These are phyloP conservation scores for Erebia aethiops DNA, from an alignment of 2,888 invertebrate genomes.

Conservation along the genomic window DNA sequence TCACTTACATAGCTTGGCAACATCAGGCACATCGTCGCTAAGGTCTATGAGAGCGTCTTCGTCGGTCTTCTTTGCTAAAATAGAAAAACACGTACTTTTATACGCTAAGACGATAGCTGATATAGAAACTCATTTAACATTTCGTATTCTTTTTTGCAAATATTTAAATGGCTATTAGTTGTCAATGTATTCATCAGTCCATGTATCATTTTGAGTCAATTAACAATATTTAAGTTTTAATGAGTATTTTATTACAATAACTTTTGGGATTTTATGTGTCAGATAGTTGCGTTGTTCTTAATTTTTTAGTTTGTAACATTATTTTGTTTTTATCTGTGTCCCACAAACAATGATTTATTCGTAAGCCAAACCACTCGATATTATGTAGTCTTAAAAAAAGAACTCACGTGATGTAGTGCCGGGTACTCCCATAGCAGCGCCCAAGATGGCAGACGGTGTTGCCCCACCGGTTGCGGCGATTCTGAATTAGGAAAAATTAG, in stretches of 20 bases:
- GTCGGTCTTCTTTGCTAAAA: constrained; percentile 75
- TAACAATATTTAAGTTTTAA: no score
- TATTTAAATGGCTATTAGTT: no score
- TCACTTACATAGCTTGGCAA: constrained; percentile 70
- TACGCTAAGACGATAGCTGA: not conserved
- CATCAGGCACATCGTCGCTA: constrained; percentile 85
- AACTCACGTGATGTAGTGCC: constrained; percentile 65
- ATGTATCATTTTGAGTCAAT: no score
- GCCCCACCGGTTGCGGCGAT: constrained; percentile 69
- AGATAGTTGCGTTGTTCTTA: no score
- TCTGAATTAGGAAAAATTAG: constrained; percentile 43
- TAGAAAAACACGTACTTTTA: constrained; percentile 11
- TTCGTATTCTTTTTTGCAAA: no score
- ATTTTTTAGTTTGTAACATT: no score
- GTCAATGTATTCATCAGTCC: no score
- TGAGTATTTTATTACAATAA: no score
- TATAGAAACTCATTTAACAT: no score
- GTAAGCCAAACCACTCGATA: not conserved
- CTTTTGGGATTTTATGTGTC: no score
- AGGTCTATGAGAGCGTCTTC: constrained; percentile 91
- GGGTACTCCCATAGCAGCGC: constrained; percentile 88
- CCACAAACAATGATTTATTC: not conserved
- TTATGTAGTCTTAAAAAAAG: constrained; percentile 7
- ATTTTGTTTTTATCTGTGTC: no score
- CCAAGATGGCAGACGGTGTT: constrained; percentile 87